A percentile compares a stretch with the other conserved stretches of the same genome.
Evolutionary conservation across 1,140 invertebrate species (phyloP).

Genomic region (Tenebrio molitor): DNA sequence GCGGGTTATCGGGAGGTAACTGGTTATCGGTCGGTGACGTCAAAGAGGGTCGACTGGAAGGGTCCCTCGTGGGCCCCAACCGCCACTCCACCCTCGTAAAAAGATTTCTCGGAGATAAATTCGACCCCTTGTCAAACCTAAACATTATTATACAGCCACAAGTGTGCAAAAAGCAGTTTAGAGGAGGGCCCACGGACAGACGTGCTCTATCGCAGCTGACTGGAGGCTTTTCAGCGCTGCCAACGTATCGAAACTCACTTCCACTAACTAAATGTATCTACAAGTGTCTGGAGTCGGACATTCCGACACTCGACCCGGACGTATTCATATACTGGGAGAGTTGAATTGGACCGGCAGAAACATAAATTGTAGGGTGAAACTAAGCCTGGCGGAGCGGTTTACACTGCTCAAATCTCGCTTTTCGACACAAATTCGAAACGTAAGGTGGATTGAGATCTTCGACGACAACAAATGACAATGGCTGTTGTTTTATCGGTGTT

Average conservation of each 20-base stretch:
- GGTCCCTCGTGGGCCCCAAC: not conserved
- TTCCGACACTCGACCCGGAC: not conserved
- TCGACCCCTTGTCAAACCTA: slow-evolving; percentile 44
- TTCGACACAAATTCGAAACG: too few relatives aligned
- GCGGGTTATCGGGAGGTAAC: slow-evolving; percentile 25
- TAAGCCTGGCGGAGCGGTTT: slow-evolving; percentile 5
- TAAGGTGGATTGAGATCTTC: too few relatives aligned
- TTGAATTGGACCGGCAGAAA: slow-evolving; percentile 10
- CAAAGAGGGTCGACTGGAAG: not conserved
- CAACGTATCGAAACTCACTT: slow-evolving; percentile 25
- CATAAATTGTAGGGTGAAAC: slow-evolving; percentile 47
- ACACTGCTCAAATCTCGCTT: slow-evolving; percentile 13
- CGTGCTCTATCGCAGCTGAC: not conserved
- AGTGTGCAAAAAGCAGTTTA: slow-evolving; percentile 41
- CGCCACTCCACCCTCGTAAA: slow-evolving; percentile 23
- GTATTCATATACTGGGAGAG: slow-evolving; percentile 27
- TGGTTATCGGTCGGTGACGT: slow-evolving; percentile 25
- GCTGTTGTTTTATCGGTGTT: too few relatives aligned
- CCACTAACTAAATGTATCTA: slow-evolving; percentile 45
- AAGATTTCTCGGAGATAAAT: slow-evolving; percentile 43
- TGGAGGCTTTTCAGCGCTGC: not conserved
- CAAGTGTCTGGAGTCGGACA: slow-evolving; percentile 38
- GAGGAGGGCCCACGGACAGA: slow-evolving; percentile 3
- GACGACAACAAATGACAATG: too few relatives aligned
- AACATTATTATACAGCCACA: slow-evolving; percentile 47